These are phyloP conservation scores for Caloenas nicobarica DNA, from an alignment of 2,113 vertebrate genomes.

Conservation along the genomic window DNA sequence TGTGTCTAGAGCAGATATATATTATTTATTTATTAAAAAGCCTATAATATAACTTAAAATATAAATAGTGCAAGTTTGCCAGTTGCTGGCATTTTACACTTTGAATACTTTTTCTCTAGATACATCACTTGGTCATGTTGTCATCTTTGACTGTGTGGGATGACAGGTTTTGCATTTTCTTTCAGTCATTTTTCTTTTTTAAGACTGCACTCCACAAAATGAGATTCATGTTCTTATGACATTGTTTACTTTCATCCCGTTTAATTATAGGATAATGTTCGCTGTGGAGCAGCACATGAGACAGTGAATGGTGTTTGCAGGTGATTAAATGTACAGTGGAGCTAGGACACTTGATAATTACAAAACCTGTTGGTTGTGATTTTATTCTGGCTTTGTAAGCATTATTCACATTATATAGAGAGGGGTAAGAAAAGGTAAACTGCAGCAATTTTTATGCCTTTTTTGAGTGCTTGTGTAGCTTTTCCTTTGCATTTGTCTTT, in stretches of 20 bases:
- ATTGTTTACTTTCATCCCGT: slow-evolving; percentile 66
- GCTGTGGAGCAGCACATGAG: slow-evolving; percentile 10
- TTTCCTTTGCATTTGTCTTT: background rate
- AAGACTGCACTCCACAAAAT: background rate
- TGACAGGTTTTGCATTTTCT: background rate
- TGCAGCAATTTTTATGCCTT: background rate
- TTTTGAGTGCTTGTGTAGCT: background rate
- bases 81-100: background rate
- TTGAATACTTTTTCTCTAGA: background rate
- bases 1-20: background rate
- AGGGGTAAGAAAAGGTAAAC: background rate
- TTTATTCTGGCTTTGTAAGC: background rate
- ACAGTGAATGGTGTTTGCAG: slow-evolving; percentile 36
- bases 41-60: background rate
- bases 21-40: background rate
- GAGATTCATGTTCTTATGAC: slow-evolving; percentile 25
- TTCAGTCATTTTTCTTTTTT: background rate
- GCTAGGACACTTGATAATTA: slow-evolving; percentile 25
- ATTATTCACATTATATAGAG: background rate
- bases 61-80: background rate
- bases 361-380: background rate
- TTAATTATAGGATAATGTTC: slow-evolving; percentile 59
- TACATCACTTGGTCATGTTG: background rate
- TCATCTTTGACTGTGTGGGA: slow-evolving; percentile 17
- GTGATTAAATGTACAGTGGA: slow-evolving; percentile 39